These are phyloP conservation scores for Ailuropoda melanoleuca DNA, from an alignment of 2,113 vertebrate genomes.

Conservation along the genomic window DNA sequence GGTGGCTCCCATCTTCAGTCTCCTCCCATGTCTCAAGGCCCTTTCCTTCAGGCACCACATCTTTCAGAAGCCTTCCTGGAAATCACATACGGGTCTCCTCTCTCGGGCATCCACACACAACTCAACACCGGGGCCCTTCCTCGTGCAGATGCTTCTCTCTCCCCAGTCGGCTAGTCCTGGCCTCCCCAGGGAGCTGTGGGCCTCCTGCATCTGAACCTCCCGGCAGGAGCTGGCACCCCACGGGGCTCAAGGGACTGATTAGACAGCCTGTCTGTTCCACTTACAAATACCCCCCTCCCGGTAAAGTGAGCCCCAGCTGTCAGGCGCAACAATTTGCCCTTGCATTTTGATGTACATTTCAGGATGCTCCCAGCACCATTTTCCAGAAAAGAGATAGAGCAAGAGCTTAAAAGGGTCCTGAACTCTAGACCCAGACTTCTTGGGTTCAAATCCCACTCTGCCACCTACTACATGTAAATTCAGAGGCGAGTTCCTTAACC, in stretches of 20 bases:
- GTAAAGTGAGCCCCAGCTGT: not conserved
- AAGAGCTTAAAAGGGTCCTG: not conserved
- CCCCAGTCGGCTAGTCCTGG: not conserved
- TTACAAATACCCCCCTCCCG: not conserved
- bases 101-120: not conserved
- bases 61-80: not conserved
- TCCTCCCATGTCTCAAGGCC: not conserved
- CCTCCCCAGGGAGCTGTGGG: not conserved
- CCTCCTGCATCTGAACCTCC: not conserved
- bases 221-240: not conserved
- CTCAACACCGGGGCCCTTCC: not conserved
- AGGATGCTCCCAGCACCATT: not conserved
- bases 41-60: not conserved
- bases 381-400: not conserved
- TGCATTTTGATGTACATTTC: not conserved
- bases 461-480: not conserved
- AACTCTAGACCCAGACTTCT: not conserved
- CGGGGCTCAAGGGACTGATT: not conserved
- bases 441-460: not conserved
- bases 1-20: not conserved
- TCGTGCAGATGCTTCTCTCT: fast-evolving
- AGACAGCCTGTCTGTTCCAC: not conserved
- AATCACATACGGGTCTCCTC: not conserved
- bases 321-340: not conserved
- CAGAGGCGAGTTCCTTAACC: not conserved